phyloP scores from a whole-genome alignment of 92 coral and sea anemone genomes.

The Zoanthus sansibaricus region DNA sequence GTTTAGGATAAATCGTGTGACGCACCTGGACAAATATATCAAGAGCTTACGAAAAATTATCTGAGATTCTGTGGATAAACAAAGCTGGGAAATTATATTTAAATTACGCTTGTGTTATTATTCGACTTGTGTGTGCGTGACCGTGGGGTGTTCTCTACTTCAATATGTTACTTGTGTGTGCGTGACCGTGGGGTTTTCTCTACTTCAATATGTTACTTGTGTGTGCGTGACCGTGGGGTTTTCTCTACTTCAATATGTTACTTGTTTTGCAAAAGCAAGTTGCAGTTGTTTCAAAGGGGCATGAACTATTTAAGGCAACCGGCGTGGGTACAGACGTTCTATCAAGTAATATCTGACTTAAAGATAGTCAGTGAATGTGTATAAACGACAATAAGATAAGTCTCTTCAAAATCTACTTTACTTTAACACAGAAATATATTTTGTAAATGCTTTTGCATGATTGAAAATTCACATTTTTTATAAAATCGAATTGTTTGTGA shows the following conservation, averaged over 20 bases:
- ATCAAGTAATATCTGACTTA: background rate
- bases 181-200: background rate
- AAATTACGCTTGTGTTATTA: background rate
- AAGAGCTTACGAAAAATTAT: background rate
- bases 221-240: background rate
- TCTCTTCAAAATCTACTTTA: background rate
- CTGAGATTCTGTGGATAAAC: background rate
- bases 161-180: background rate
- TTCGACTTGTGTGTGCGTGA: background rate
- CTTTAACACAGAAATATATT: background rate
- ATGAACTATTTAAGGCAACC: background rate
- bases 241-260: background rate
- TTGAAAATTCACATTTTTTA: background rate
- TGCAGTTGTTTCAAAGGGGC: background rate
- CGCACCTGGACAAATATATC: background rate
- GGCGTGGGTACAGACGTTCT: background rate
- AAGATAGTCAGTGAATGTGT: background rate
- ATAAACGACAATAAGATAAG: background rate
- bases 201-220: background rate
- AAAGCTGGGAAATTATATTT: background rate
- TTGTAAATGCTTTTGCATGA: background rate
- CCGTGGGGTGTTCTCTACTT: background rate
- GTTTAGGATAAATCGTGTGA: background rate
- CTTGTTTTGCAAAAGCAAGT: background rate
- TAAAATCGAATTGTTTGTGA: background rate